These are phyloP conservation scores for Hirudo medicinalis DNA, from an alignment of 1,140 invertebrate species.

Conservation along the genomic window DNA sequence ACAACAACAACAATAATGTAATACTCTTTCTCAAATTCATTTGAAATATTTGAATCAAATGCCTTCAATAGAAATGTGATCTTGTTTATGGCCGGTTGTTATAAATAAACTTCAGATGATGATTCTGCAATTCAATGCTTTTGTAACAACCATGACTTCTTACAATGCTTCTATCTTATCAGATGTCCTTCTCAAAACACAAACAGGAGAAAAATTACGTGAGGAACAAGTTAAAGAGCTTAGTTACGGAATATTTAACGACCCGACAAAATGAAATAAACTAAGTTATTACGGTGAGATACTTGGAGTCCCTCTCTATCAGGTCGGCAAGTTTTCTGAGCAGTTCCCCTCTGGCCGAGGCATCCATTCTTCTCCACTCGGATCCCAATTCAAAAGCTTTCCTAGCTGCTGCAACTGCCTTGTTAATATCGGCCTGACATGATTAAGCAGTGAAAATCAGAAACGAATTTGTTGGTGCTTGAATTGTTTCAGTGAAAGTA, in stretches of 20 bases:
- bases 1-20: neutral
- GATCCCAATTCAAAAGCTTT: conserved; percentile 49
- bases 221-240: too few species aligned
- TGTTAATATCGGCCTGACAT: conserved; percentile 54
- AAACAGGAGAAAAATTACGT: too few species aligned
- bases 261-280: too few species aligned
- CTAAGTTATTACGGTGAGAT: conserved; percentile 45
- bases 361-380: conserved; percentile 79
- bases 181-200: too few species aligned
- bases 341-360: conserved; percentile 63
- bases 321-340: conserved; percentile 64
- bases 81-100: too few species aligned
- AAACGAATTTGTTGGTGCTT: neutral
- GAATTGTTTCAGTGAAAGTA: conserved; percentile 24
- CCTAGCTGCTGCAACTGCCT: conserved; percentile 69
- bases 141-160: neutral
- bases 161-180: too few species aligned
- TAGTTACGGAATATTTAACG: too few species aligned
- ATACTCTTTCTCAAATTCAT: neutral
- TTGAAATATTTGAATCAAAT: neutral
- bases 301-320: conserved; percentile 55
- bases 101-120: neutral
- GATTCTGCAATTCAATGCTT: neutral
- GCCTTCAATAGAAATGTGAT: too few species aligned
- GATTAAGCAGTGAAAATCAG: conserved; percentile 1